These are phyloP conservation scores for Ascaphus truei DNA, from an alignment of 2,113 vertebrate genomes.

Conservation along the genomic window DNA sequence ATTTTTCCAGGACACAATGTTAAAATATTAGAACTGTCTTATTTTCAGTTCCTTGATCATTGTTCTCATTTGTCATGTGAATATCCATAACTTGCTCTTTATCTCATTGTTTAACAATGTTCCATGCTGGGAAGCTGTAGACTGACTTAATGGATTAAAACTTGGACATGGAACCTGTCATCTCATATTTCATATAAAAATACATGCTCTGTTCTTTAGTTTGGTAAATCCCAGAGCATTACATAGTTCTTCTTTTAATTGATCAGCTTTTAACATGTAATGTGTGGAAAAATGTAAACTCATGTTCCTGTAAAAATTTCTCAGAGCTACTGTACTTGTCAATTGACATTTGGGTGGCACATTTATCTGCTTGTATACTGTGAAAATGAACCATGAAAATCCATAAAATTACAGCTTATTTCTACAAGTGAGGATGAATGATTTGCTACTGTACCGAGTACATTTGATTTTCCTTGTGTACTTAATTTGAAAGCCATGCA, in stretches of 20 bases:
- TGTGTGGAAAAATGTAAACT: neutral
- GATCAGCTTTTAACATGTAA: conserved; percentile 3
- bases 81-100: neutral
- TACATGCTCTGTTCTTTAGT: neutral
- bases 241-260: conserved; percentile 8
- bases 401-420: conserved; percentile 18
- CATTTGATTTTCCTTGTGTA: conserved; percentile 12
- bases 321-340: conserved; percentile 2
- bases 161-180: neutral
- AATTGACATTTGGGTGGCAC: neutral
- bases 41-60: conserved; percentile 12
- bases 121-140: conserved; percentile 6
- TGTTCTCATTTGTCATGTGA: conserved; percentile 19
- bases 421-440: conserved; percentile 19
- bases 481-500: conserved; percentile 11
- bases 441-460: conserved; percentile 16
- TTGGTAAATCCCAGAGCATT: neutral
- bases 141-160: conserved; percentile 11
- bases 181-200: conserved; percentile 1
- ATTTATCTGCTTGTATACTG: conserved; percentile 7
- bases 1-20: conserved; percentile 6
- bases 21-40: neutral
- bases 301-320: neutral
- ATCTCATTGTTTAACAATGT: conserved; percentile 4
- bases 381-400: conserved; percentile 5